Evolutionary conservation across 2,888 invertebrate species (phyloP), one percentile per base, ranked within the genome.

Genomic region (Prosapia bicincta): DNA sequence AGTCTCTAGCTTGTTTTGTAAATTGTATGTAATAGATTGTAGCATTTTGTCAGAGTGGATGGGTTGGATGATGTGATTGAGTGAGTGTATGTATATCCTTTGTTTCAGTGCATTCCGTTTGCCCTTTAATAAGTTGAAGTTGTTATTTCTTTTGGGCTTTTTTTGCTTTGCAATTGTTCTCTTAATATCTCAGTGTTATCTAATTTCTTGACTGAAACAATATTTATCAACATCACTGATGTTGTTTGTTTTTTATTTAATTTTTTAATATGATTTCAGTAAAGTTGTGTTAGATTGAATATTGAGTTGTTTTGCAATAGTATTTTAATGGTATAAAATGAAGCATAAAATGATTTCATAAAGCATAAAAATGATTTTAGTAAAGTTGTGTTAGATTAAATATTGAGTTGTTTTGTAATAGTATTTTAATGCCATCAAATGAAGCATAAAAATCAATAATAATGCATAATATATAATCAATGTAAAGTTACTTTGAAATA

Each of bases 71-170:
- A 38, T 38, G 13, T 38, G 15, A 13, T 9, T 13, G 67, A 23
- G 68, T 38, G 68, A 73, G 68, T 73, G 73, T 73, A 43, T 73
- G 67, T 73, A 67, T 68, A 73, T 73, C 73, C 68, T 72, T 72
- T 73, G 67, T 32, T 73, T 73, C 73, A 68, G 68, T 73, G 73
- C 73, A 73, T 73, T 73, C 73, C 73, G 73, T 73, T 73, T 25
- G 73, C 43, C 68, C 73, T 43, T 26, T 68, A 32, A 68, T 73
- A 43, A 73, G 38, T 73, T 7, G 38, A 38, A 30, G 68, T 68
- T 43, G 66, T 26, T 6, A 30, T 30, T 30, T 30, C 6, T 30
- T 30, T 26, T 43, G 38, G 73, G 73, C 73, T 73, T 73, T 68
- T 73, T 73, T 38, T 15, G 38, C 38, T 38, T 38, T 38, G n/a